A percentile compares a stretch with the other conserved stretches of the same genome.
phyloP scores from a whole-genome alignment of 2,797 vertebrate species.

The Malacoctenus gilli region DNA sequence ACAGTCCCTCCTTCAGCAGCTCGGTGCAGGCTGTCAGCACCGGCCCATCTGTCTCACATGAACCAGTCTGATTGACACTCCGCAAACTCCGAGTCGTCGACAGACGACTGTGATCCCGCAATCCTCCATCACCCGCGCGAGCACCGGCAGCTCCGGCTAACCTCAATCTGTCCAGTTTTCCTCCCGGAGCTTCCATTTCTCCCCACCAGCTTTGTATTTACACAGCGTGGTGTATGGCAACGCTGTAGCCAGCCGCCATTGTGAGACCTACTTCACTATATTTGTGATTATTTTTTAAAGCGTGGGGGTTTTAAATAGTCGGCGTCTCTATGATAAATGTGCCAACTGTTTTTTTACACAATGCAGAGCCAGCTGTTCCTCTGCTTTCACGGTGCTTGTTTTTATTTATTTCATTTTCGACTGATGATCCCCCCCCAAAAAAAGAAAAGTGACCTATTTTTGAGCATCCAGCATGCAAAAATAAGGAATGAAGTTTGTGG shows the following conservation, averaged over 20 bases:
- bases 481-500: conserved; percentile 48
- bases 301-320: no score
- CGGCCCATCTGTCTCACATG: conserved; percentile 56
- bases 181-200: background rate
- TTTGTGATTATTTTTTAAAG: no score
- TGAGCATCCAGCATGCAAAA: conserved; percentile 11
- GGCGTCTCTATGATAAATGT: no score
- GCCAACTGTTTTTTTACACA: no score
- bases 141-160: no score
- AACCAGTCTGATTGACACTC: conserved; percentile 28
- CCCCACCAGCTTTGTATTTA: no score
- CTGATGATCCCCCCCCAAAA: no score
- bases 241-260: no score
- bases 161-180: conserved; percentile 22
- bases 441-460: background rate
- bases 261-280: no score
- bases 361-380: no score
- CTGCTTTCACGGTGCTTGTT: background rate
- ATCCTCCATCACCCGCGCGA: conserved; percentile 12
- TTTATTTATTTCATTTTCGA: background rate
- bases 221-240: no score
- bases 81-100: conserved; percentile 13
- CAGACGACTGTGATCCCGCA: conserved; percentile 18
- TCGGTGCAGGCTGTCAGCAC: conserved; percentile 30
- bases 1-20: conserved; percentile 15